phyloP scores from a whole-genome alignment of 1,140 invertebrate genomes.

The Ephestia elutella region DNA sequence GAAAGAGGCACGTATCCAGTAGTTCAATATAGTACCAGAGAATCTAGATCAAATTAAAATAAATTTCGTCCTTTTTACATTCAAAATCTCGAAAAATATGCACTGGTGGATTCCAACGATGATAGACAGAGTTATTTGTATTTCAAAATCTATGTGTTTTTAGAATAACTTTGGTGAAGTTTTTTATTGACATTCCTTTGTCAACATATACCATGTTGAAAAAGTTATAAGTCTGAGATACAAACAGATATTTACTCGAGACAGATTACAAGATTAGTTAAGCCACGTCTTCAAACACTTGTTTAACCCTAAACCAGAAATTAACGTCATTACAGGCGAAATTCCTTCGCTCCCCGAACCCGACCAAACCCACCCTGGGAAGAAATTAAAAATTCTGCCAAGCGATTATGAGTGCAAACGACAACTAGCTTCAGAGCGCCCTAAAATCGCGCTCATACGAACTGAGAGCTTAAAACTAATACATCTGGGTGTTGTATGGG shows the following conservation, averaged over 20 bases:
- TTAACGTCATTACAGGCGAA: slow-evolving; percentile 4
- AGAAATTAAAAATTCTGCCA: slow-evolving; percentile 31
- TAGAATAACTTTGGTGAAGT: too few species aligned
- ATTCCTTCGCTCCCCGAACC: background rate
- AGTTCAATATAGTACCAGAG: too few species aligned
- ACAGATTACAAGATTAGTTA: slow-evolving; percentile 1
- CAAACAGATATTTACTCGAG: background rate
- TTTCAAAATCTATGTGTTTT: too few species aligned
- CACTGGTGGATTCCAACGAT: too few species aligned
- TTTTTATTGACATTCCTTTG: too few species aligned
- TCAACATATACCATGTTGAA: too few species aligned
- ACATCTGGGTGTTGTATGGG: slow-evolving; percentile 52
- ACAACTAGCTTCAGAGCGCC: slow-evolving; percentile 43
- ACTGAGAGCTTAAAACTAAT: slow-evolving; percentile 69
- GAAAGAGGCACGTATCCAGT: too few species aligned
- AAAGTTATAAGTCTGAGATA: background rate
- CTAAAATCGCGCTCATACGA: slow-evolving; percentile 55
- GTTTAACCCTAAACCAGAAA: slow-evolving; percentile 3
- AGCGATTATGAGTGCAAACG: slow-evolving; percentile 41
- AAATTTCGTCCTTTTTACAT: too few species aligned
- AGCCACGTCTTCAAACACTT: slow-evolving; percentile 4
- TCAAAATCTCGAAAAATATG: too few species aligned
- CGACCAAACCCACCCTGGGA: slow-evolving; percentile 6
- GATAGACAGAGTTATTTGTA: too few species aligned
- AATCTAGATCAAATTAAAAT: too few species aligned